Evolutionary conservation across 1,140 invertebrate genomes (phyloP), one percentile per base, ranked within the genome.

Genomic region (Macrobrachium nipponense): DNA sequence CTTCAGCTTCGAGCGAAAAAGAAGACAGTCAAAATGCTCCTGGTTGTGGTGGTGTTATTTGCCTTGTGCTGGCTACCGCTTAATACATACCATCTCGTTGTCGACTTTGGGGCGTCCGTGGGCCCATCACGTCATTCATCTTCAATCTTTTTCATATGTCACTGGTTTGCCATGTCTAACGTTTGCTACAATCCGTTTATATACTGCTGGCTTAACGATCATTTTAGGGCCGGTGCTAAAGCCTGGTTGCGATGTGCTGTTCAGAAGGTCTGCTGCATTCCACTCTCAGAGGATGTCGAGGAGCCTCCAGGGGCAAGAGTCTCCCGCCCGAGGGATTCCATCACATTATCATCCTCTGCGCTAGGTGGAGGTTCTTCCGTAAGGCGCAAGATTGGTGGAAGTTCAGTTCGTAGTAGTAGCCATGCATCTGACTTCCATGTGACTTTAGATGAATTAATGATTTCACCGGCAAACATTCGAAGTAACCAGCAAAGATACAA

Each of bases 111-210:
- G 72, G 84, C 87, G 5, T 85, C 88, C 8, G 88, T 88, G 82
- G 89, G 86, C 58, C 86, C 86, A 66, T 89, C 73, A 70, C 89
- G 89, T 17, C 90, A 92, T 87, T 91, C 91, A 73, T 90, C 89
- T 2, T 90, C 89, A 2, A 85, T 90, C 2, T 91, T 91, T 84
- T 89, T 91, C 51, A 83, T 90, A 61, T 91, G 90, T 82, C 91
- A 92, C 79, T 91, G 92, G 91, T 88, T 93, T 51, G 92, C 93
- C 23, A 93, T 93, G 92, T 92, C 91, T 51, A 92, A 91, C 86
- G 91, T 92, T 59, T 93, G 92, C 88, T 93, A 92, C 90, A 93
- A 93, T 88, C 93, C 93, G 0, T 92, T 93, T 82, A 92, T 93
- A 43, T 93, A 93, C 89, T 93, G 92, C 87, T 92, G 92, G 91